phyloP scores from a whole-genome alignment of 2,113 vertebrate genomes.

The Mormoops blainvillei region DNA sequence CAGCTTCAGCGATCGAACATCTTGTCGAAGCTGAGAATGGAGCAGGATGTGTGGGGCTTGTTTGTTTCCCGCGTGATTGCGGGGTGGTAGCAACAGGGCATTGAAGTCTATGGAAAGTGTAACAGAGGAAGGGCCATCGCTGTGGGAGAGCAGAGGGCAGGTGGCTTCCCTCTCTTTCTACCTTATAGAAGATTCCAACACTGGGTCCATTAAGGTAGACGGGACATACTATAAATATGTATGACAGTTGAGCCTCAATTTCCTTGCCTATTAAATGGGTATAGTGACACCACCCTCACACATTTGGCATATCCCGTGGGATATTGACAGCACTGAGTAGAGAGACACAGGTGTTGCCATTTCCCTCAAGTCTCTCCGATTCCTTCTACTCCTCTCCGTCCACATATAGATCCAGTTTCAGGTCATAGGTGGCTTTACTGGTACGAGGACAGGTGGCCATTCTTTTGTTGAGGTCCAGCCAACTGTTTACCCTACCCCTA shows the following conservation, averaged over 20 bases:
- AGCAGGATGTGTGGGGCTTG: rapidly evolving
- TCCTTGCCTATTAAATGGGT: not conserved
- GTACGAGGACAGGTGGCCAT: not conserved
- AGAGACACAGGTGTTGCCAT: rapidly evolving
- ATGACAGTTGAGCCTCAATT: not conserved
- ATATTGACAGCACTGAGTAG: not conserved
- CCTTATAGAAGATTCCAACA: not conserved
- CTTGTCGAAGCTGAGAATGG: not conserved
- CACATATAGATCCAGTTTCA: rapidly evolving
- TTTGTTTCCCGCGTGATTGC: not conserved
- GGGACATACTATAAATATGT: not conserved
- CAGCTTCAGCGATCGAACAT: too few species aligned
- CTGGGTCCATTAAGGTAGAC: not conserved
- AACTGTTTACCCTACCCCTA: not conserved
- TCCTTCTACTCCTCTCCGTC: not conserved
- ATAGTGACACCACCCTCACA: too few species aligned
- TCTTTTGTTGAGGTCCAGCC: not conserved
- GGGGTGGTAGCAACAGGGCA: not conserved
- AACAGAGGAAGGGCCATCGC: rapidly evolving
- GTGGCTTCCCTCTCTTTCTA: not conserved
- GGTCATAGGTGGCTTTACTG: not conserved
- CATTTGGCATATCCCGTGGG: not conserved
- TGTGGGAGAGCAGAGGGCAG: not conserved
- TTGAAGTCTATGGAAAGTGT: not conserved
- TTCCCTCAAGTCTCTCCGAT: rapidly evolving